Evolutionary conservation across 2,888 invertebrate species (phyloP).

Genomic region (Elegia similella): DNA sequence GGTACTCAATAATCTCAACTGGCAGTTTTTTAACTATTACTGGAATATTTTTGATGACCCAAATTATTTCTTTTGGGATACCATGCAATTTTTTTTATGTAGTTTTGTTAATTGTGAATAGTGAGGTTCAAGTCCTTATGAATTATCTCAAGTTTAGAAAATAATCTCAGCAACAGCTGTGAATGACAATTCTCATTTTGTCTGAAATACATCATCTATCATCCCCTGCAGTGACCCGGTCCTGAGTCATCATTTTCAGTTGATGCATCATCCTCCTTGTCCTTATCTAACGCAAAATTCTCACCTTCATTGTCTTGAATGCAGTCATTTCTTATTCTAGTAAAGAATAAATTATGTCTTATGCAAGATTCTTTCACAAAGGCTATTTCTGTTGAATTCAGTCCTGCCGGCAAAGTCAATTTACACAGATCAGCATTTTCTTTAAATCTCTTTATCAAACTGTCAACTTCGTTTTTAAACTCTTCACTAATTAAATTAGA

Average conservation of each 20-base stretch:
- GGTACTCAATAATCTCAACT: too few relatives aligned
- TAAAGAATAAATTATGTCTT: constrained; percentile 67
- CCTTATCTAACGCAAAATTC: constrained; percentile 36
- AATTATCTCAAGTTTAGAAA: too few relatives aligned
- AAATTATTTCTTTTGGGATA: too few relatives aligned
- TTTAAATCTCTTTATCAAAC: constrained; percentile 70
- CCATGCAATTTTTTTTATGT: too few relatives aligned
- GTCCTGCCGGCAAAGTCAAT: constrained; percentile 69
- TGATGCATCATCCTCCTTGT: constrained; percentile 34
- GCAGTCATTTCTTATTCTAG: constrained; percentile 39
- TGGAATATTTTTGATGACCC: too few relatives aligned
- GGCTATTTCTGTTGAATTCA: constrained; percentile 67
- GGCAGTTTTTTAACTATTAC: too few relatives aligned
- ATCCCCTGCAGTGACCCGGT: constrained; percentile 17
- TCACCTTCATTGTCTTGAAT: constrained; percentile 2
- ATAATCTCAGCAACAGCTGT: too few relatives aligned
- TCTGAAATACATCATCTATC: too few relatives aligned
- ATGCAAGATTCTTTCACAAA: constrained; percentile 71
- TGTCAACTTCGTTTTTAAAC: constrained; percentile 66
- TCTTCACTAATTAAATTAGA: constrained; percentile 48
- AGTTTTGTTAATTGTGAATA: too few relatives aligned
- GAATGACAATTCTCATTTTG: too few relatives aligned
- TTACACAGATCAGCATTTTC: constrained; percentile 61
- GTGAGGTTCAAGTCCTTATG: too few relatives aligned
- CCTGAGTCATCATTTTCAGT: constrained; percentile 23